Base-by-base conservation (phyloP, 2,113 vertebrate genomes). In the Mungos mungo region DNA sequence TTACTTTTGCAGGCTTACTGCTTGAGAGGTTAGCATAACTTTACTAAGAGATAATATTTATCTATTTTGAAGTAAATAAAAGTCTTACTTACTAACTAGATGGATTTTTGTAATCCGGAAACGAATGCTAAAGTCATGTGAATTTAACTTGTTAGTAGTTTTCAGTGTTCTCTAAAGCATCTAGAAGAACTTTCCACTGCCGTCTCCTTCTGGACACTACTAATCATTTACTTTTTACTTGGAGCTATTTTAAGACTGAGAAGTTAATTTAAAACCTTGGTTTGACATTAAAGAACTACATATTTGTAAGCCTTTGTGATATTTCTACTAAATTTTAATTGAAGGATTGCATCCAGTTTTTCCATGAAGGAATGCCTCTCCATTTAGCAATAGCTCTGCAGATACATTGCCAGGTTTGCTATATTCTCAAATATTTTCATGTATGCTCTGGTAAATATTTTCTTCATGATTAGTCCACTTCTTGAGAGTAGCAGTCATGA, bases 251-350 rank as follows among this genome's bases (percentile, higher is more conserved):
- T 10, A 35, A 80, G 11, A 35, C 50, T 69, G 52, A 90, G 52
- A 88, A 35, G 31, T 47, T 68, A 41, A 69, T 15, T 90, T 35
- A 6, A 86, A 76, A 45, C 69, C 52, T 41, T 89, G 60, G 25
- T 50, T 50, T 60, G 29, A 72, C 65, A 65, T 68, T 95, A 52
- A 92, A 76, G 38, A 71, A 69, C 74, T 79, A 14, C 7, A 18
- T 83, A 31, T 35, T 84, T 66, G 84, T 88, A 68, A 69, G 25
- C 14, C 25, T 86, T 88, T 66, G 47, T 60, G 16, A 23, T 89
- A 92, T 95, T 88, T 93, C 50, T 93, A 18, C 66, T 84, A 45
- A 69, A 63, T 47, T 74, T 71, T 77, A 38, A 38, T 85, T 89
- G 45, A 92, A 90, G 57, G 47, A 84, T 93, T 93, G 14, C 8